phyloP scores from a whole-genome alignment of 2,888 invertebrate species.

The Caenorhabditis sp. region DNA sequence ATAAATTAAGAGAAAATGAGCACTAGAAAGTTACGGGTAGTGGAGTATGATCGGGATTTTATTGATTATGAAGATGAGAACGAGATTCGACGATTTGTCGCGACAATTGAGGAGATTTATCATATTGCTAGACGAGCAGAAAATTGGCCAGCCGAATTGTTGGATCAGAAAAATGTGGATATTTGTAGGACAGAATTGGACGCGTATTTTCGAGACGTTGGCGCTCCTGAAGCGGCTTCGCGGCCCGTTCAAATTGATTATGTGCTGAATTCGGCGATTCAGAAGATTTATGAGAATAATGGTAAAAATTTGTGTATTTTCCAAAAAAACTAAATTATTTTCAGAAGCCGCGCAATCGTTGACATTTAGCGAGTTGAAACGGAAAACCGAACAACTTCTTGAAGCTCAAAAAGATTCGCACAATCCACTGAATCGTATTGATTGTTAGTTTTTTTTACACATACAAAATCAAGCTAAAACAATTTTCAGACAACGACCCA shows the following conservation, averaged over 20 bases:
- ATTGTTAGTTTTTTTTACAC: constrained; percentile 39
- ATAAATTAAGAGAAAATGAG: constrained; percentile 21
- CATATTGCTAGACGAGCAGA: constrained; percentile 39
- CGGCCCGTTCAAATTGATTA: constrained; percentile 37
- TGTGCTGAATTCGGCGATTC: constrained; percentile 40
- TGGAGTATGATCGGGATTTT: constrained; percentile 44
- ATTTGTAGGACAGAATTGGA: constrained; percentile 28
- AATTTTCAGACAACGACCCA: not conserved
- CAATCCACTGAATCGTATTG: constrained; percentile 43
- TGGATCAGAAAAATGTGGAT: constrained; percentile 37
- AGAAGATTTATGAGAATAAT: constrained; percentile 40
- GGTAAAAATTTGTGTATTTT: constrained; percentile 12
- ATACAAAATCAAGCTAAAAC: too few relatives aligned
- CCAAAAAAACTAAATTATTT: constrained; percentile 2
- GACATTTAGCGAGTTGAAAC: constrained; percentile 9
- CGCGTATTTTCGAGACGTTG: constrained; percentile 39
- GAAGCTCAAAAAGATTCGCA: constrained; percentile 26
- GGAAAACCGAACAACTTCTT: constrained; percentile 10
- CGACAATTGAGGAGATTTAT: constrained; percentile 35
- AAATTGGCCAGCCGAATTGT: constrained; percentile 39
- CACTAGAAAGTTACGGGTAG: constrained; percentile 42
- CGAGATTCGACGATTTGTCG: constrained; percentile 37
- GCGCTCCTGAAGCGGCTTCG: constrained; percentile 24
- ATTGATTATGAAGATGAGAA: constrained; percentile 49
- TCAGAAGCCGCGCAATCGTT: constrained; percentile 9